Conservation (phyloP, 37 sponge, comb jelly and placozoan species). For the Beroe ovata region DNA sequence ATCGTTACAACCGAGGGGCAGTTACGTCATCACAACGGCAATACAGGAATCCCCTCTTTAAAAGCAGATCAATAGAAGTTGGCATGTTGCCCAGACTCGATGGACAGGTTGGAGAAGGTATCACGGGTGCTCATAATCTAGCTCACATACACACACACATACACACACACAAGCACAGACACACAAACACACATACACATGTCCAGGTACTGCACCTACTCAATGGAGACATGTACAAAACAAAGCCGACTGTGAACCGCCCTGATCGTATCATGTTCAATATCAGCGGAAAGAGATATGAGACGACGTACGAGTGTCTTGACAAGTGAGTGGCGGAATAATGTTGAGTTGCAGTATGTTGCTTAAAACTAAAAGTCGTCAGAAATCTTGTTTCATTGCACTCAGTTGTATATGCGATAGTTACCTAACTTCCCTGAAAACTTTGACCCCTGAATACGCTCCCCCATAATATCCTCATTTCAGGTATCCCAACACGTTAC, state of each 20-base stretch:
- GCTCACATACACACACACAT: too few relatives aligned
- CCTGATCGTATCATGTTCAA: constrained; percentile 20
- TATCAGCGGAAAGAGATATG: constrained; percentile 60
- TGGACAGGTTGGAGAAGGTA: background rate
- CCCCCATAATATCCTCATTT: background rate
- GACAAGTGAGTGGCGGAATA: constrained; percentile 4
- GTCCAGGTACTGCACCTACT: constrained; percentile 4
- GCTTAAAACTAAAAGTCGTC: too few relatives aligned
- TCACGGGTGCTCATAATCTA: too few relatives aligned
- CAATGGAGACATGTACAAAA: constrained; percentile 49
- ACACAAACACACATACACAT: too few relatives aligned
- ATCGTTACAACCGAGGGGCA: too few relatives aligned
- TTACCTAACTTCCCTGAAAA: too few relatives aligned
- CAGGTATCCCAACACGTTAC: constrained; percentile 45
- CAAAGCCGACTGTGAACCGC: background rate
- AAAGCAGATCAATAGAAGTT: constrained; percentile 61
- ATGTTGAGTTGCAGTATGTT: too few relatives aligned
- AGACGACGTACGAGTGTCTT: constrained; percentile 41
- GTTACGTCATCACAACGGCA: too few relatives aligned
- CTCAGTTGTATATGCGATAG: too few relatives aligned
- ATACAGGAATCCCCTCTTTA: constrained; percentile 37
- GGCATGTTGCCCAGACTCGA: constrained; percentile 34
- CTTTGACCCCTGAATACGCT: too few relatives aligned
- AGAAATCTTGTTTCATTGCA: too few relatives aligned
- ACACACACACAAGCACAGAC: too few relatives aligned